Conservation (phyloP, 2,888 invertebrate genomes). For the Lottia scabra region DNA sequence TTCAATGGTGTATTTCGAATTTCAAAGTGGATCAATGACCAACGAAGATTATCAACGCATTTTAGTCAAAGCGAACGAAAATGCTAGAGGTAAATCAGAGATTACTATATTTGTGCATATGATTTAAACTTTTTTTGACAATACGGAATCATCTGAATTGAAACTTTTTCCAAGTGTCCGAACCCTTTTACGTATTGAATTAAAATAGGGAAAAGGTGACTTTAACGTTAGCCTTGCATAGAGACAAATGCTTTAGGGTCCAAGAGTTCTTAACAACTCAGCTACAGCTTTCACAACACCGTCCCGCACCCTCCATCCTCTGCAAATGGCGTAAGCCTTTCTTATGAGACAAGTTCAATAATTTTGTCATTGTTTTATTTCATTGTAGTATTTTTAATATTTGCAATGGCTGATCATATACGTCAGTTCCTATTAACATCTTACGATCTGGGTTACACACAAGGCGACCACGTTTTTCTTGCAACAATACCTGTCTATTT, state of each 20-base stretch:
- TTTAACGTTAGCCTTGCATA: too few species aligned
- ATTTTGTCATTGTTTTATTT: not conserved
- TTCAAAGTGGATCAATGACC: slow-evolving; percentile 24
- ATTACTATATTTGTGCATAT: too few species aligned
- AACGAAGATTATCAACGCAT: slow-evolving; percentile 9
- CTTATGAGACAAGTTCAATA: not conserved
- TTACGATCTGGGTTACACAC: slow-evolving; percentile 35
- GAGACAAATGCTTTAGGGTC: too few species aligned
- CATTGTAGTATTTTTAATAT: slow-evolving; percentile 52
- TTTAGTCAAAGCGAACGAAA: slow-evolving; percentile 25
- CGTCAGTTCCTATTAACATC: slow-evolving; percentile 46
- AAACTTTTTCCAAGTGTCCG: too few species aligned
- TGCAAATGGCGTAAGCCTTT: not conserved
- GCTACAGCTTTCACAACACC: too few species aligned
- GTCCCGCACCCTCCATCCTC: not conserved
- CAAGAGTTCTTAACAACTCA: too few species aligned
- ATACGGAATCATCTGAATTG: too few species aligned
- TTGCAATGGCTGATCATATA: slow-evolving; percentile 45
- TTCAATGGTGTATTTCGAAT: slow-evolving; percentile 13
- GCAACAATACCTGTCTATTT: slow-evolving; percentile 33
- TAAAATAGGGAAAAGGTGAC: too few species aligned
- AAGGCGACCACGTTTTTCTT: slow-evolving; percentile 53
- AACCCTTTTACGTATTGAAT: too few species aligned
- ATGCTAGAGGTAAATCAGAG: slow-evolving; percentile 30
- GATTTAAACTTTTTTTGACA: too few species aligned